Conservation (phyloP, 2,113 vertebrate species). For the Riparia riparia region DNA sequence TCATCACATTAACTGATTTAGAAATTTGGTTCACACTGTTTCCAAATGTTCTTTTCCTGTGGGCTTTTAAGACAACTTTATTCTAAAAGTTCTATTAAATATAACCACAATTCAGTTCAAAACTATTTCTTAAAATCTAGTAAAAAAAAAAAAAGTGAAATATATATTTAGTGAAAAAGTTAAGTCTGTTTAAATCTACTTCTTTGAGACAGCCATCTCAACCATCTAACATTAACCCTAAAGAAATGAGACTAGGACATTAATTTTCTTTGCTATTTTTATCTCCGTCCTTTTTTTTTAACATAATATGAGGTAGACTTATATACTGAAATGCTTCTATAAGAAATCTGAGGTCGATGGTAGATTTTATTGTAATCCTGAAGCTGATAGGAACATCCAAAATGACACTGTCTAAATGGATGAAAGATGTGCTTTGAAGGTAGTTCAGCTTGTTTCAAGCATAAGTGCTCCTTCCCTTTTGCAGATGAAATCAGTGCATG, state of each 20-base stretch:
- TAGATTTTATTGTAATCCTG: background rate
- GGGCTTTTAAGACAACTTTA: background rate
- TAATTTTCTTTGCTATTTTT: background rate
- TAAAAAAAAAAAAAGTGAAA: background rate
- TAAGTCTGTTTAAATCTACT: background rate
- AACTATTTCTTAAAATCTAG: background rate
- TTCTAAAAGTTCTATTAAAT: background rate
- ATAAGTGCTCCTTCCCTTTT: background rate
- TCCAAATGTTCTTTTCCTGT: slow-evolving; percentile 3
- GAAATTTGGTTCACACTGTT: slow-evolving; percentile 27
- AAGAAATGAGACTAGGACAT: background rate
- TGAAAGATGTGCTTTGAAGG: background rate
- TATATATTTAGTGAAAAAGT: background rate
- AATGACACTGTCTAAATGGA: background rate
- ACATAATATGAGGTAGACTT: background rate
- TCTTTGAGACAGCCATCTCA: background rate
- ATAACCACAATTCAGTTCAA: background rate
- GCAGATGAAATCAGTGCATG: background rate
- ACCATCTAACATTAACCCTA: background rate
- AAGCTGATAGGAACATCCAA: background rate
- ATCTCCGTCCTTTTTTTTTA: background rate
- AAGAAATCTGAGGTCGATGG: background rate
- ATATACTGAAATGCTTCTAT: background rate
- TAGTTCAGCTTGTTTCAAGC: background rate
- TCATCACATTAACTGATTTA: slow-evolving; percentile 24